Conservation (phyloP, 2,113 vertebrate species). For the pig (Sus scrofa) region DNA sequence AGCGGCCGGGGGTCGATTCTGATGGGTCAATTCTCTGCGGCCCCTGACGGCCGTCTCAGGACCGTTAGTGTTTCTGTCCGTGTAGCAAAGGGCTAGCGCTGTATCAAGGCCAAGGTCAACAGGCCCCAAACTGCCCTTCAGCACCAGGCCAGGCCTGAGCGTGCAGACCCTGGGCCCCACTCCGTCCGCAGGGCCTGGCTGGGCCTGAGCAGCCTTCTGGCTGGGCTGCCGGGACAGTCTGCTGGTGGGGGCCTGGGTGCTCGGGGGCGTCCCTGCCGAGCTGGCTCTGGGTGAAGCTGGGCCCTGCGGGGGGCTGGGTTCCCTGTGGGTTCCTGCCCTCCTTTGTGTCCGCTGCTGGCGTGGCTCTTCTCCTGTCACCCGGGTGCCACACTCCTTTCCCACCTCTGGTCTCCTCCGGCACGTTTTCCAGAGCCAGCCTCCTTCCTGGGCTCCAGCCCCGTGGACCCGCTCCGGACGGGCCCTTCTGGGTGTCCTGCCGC, state of each 20-base stretch:
- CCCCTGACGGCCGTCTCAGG: background rate
- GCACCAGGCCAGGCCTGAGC: background rate
- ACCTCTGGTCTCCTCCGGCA: too few relatives aligned
- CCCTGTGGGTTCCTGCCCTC: rapidly evolving
- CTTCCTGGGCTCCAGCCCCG: background rate
- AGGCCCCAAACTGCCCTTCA: background rate
- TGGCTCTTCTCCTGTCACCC: background rate
- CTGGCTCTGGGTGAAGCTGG: background rate
- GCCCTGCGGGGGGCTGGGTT: too few relatives aligned
- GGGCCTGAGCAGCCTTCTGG: background rate
- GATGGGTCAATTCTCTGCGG: background rate
- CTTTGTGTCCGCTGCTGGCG: rapidly evolving
- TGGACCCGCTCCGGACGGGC: background rate
- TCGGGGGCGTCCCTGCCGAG: background rate
- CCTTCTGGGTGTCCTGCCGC: background rate
- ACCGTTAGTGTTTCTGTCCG: background rate
- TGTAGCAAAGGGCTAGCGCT: background rate
- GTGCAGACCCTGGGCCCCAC: rapidly evolving
- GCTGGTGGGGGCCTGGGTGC: background rate
- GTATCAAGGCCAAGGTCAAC: background rate
- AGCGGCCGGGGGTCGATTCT: background rate
- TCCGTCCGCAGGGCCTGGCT: background rate
- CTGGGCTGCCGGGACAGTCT: rapidly evolving
- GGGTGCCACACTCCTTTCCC: rapidly evolving
- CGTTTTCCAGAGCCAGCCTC: rapidly evolving